Percentiles rank a stretch among this genome's conserved stretches.
phyloP scores from a whole-genome alignment of 1,140 invertebrate species.

The Drosophila willistoni region DNA sequence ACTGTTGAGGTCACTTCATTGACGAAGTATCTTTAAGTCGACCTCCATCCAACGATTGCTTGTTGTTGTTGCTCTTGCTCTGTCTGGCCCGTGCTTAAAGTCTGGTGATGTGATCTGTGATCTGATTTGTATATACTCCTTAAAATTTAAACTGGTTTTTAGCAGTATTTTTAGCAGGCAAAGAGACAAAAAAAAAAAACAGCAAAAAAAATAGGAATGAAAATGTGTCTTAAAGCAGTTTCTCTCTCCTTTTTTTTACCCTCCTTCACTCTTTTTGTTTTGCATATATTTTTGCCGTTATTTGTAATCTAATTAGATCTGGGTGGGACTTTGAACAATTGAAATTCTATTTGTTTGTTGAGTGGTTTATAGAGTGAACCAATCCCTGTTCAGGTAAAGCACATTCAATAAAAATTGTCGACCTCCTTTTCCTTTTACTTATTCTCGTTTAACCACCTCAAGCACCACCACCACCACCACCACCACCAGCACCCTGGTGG shows the following conservation, averaged over 20 bases:
- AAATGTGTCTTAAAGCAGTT: neutral
- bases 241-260: neutral
- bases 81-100: conserved; percentile 12
- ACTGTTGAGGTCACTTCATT: neutral
- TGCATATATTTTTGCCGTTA: conserved; percentile 11
- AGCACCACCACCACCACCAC: conserved; percentile 25
- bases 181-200: too few relatives aligned
- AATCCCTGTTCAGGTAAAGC: conserved; percentile 46
- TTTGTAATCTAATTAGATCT: conserved; percentile 53
- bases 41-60: neutral
- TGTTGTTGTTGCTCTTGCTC: conserved; percentile 2
- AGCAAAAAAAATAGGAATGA: neutral
- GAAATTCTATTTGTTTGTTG: neutral
- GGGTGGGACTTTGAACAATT: conserved; percentile 41
- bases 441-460: conserved; percentile 33
- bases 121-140: conserved; percentile 10
- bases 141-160: neutral
- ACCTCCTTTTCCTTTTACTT: conserved; percentile 74
- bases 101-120: conserved; percentile 7
- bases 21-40: neutral
- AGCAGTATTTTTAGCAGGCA: neutral
- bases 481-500: conserved; percentile 27
- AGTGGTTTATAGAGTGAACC: conserved; percentile 25
- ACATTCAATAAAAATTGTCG: conserved; percentile 26
- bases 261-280: neutral